These are phyloP conservation scores for Bubo blakistoni DNA, from an alignment of 2,113 vertebrate species.

Conservation along the genomic window DNA sequence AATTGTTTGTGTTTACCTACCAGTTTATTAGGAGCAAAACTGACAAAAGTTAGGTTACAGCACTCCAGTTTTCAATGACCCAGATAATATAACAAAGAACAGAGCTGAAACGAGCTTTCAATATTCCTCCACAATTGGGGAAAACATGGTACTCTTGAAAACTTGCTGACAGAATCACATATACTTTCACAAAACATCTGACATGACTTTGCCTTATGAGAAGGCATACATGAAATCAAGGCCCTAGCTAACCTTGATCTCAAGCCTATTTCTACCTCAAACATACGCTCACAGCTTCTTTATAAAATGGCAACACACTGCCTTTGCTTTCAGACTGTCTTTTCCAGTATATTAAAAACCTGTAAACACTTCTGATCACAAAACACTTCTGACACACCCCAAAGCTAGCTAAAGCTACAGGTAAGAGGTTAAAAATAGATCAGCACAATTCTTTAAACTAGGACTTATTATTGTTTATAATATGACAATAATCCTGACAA, in stretches of 20 bases:
- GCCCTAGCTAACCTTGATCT: accelerated
- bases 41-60: background rate
- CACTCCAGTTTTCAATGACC: background rate
- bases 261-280: background rate
- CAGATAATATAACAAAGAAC: background rate
- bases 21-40: background rate
- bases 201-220: background rate
- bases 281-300: background rate
- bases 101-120: background rate
- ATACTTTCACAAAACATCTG: background rate
- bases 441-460: background rate
- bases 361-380: background rate
- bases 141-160: accelerated
- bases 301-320: background rate
- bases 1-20: background rate
- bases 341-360: background rate
- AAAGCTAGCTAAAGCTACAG: background rate
- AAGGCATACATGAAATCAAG: background rate
- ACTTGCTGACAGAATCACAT: background rate
- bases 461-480: background rate
- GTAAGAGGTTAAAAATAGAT: background rate
- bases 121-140: background rate
- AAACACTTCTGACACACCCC: background rate
- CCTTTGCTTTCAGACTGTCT: background rate
- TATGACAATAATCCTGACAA: background rate